These are phyloP conservation scores for Bos indicus DNA, from an alignment of 2,113 vertebrate species.

Conservation along the genomic window DNA sequence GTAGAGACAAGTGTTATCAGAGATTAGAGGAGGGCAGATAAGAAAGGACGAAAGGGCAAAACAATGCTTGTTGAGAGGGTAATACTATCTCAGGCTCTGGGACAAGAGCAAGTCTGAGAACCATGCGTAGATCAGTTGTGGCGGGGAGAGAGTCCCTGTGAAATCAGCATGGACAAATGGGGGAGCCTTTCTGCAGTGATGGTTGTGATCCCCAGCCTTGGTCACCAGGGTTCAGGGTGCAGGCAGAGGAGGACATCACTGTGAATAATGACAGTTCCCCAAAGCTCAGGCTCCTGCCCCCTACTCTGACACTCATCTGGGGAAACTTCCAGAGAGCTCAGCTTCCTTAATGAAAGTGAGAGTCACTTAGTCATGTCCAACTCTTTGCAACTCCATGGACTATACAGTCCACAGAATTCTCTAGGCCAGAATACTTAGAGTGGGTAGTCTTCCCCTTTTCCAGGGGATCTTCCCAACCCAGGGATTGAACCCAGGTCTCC, in stretches of 20 bases:
- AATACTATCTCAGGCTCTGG: background rate
- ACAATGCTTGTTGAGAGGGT: background rate
- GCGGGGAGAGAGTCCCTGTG: background rate
- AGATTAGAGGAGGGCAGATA: background rate
- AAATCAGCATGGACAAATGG: background rate
- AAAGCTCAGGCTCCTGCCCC: background rate
- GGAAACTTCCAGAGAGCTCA: background rate
- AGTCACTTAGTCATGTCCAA: accelerated
- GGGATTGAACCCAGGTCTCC: background rate
- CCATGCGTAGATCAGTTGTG: no score
- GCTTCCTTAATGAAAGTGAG: background rate
- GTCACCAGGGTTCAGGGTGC: background rate
- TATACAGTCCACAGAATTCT: background rate
- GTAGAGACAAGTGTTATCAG: background rate
- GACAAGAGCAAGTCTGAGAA: background rate
- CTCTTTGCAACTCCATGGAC: background rate
- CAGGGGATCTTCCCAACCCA: background rate
- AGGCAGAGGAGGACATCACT: background rate
- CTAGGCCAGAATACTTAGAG: background rate
- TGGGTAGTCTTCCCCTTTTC: background rate
- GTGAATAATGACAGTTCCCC: no score
- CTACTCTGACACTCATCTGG: background rate
- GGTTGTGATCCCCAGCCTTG: background rate
- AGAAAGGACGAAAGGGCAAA: background rate
- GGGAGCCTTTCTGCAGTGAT: background rate